Evolutionary conservation across 2,797 vertebrate species (phyloP), one percentile per base, ranked within the genome.

Genomic region (Fundulus diaphanus): DNA sequence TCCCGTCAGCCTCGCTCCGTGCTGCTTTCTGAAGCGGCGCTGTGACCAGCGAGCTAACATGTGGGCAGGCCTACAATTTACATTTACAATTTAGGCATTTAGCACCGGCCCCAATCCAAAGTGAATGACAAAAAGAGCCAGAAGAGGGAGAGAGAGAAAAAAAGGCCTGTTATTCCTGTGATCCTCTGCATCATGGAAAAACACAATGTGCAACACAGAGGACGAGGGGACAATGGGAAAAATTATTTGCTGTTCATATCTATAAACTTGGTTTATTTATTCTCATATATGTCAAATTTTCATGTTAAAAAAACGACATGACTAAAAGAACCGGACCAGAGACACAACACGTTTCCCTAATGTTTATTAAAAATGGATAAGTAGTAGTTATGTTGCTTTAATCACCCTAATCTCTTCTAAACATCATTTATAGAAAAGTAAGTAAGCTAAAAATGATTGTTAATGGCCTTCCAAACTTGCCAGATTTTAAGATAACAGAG

Each of bases 71-170:
- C 87, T 46, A 75, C 86, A 79, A 85, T 92, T 91, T 87, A 92
- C 87, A 90, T 90, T 90, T 74, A 92, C 90, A 87, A 92, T 92
- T 90, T 87, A 83, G 82, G 86, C 90, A 37, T 90, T 94, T 92
- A 93, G 89, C 83, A 79, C 88, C 85, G 71, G 77, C 88, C 81
- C 89, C 83, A 77, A 77, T 88, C 85, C 86, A 84, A 85, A 88
- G 82, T 27, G 67, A 81, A 61, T 51, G 66, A 91, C 92, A 92
- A 92, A 87, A 73, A 81, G 82, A 85, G 85, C 72, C 76, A 77
- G 79, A 33, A 63, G 76, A 24, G 33, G 13, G 72, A 15, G 31
- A n/a, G 18, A 46, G n/a, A n/a, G n/a, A 48, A 73, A 66, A 18
- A 85, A 84, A 83, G 81, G 71, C 79, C 61, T 68, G 73, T 80